These are phyloP conservation scores for Bucco capensis DNA, from an alignment of 2,113 vertebrate species.

Conservation along the genomic window DNA sequence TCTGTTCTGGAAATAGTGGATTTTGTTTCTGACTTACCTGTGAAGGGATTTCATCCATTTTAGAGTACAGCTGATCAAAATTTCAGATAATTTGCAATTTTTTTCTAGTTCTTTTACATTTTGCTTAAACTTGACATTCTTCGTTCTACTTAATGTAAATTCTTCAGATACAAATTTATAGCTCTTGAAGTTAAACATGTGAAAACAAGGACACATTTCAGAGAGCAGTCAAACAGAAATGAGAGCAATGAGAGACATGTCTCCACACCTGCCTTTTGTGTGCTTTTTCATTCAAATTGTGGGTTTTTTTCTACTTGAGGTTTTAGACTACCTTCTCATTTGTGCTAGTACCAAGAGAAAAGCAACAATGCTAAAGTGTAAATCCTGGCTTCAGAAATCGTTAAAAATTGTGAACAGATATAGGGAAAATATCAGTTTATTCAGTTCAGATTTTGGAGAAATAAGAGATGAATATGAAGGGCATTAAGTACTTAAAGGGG, in stretches of 20 bases:
- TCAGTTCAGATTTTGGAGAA: neutral
- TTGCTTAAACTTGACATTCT: neutral
- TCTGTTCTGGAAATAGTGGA: neutral
- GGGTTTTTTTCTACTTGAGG: neutral
- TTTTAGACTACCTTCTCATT: conserved; percentile 9
- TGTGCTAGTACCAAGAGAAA: neutral
- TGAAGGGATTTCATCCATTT: neutral
- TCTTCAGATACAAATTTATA: neutral
- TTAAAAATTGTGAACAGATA: neutral
- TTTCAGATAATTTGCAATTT: neutral
- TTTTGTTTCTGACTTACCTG: neutral
- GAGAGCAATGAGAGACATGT: conserved; percentile 32
- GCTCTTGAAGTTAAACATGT: conserved; percentile 36
- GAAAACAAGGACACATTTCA: conserved; percentile 45
- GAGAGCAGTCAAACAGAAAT: conserved; percentile 36
- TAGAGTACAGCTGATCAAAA: neutral
- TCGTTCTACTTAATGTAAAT: neutral
- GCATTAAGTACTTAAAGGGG: neutral
- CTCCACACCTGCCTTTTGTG: conserved; percentile 59
- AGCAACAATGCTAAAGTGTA: neutral
- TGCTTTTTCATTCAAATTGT: conserved; percentile 22
- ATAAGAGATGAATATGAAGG: neutral
- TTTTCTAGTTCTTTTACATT: neutral
- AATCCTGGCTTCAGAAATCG: neutral
- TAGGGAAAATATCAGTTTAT: neutral